These are phyloP conservation scores for Oryzias melastigma DNA, from an alignment of 2,113 vertebrate genomes.

Conservation along the genomic window DNA sequence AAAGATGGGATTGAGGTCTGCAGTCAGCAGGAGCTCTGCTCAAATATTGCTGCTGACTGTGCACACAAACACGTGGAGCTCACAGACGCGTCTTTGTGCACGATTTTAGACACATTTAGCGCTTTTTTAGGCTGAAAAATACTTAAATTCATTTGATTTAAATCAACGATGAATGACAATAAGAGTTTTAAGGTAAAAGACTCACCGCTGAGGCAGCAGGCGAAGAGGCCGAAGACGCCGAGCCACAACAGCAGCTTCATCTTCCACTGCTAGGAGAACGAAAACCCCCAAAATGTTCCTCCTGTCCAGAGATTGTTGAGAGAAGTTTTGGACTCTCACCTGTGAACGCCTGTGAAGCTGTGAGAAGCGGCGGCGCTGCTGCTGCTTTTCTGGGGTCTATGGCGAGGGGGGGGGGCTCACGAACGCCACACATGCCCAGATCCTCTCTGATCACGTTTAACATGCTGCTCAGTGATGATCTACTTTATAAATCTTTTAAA, in stretches of 20 bases:
- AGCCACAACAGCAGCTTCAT: conserved; percentile 72
- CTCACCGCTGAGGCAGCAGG: conserved; percentile 67
- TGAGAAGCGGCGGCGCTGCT: conserved; percentile 31
- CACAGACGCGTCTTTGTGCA: conserved; percentile 50
- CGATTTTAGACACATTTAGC: neutral
- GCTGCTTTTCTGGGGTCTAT: conserved; percentile 36
- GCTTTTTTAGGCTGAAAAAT: no score
- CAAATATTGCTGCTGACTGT: conserved; percentile 66
- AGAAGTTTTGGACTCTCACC: conserved; percentile 29
- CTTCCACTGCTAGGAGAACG: conserved; percentile 18
- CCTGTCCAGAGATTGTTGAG: neutral
- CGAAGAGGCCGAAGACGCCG: conserved; percentile 50
- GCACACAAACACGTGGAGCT: conserved; percentile 20
- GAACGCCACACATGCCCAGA: no score
- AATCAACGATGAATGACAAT: neutral
- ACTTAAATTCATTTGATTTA: no score
- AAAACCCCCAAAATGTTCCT: accelerated
- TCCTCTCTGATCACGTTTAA: no score
- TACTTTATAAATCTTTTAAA: no score
- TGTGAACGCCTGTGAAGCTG: conserved; percentile 23
- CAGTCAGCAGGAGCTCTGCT: conserved; percentile 41
- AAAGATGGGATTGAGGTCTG: conserved; percentile 72
- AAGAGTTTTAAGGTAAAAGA: neutral
- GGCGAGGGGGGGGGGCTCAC: neutral
- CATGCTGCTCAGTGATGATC: no score